Conservation (phyloP, 2,797 vertebrate species). For the Malurus leucopterus region DNA sequence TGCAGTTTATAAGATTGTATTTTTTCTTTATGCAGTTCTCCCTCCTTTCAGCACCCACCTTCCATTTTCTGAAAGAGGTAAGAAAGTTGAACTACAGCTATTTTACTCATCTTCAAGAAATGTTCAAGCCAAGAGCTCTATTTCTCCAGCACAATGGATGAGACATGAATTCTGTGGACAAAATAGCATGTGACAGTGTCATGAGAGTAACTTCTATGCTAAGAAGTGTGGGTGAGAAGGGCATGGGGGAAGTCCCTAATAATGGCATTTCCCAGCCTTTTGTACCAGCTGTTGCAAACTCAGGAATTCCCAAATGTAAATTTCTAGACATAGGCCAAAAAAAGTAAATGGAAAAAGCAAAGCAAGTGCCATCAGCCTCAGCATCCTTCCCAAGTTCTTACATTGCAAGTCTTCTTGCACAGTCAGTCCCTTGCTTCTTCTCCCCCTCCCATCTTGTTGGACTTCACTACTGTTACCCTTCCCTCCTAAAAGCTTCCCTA, state of each 20-base stretch:
- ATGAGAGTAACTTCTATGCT: background rate
- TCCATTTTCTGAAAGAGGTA: background rate
- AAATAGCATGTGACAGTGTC: background rate
- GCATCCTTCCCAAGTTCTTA: background rate
- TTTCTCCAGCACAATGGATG: background rate
- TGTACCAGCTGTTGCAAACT: background rate
- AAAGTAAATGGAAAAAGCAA: background rate
- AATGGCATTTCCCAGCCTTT: background rate
- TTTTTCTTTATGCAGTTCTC: background rate
- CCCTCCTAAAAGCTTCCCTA: background rate
- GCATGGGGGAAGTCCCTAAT: background rate
- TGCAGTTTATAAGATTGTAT: background rate
- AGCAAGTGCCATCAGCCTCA: background rate
- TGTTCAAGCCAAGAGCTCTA: background rate
- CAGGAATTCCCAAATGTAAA: background rate
- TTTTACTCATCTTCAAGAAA: background rate
- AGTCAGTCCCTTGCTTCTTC: background rate
- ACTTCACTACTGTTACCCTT: background rate
- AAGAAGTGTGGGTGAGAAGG: background rate
- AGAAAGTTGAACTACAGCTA: background rate
- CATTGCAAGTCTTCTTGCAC: background rate
- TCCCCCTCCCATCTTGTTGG: background rate
- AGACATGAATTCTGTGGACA: background rate
- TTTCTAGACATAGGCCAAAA: background rate
- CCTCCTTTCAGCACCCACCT: background rate